These are phyloP conservation scores for Acanthaster planci DNA, from an alignment of 35 echinoderm and acorn worm species.

Conservation along the genomic window DNA sequence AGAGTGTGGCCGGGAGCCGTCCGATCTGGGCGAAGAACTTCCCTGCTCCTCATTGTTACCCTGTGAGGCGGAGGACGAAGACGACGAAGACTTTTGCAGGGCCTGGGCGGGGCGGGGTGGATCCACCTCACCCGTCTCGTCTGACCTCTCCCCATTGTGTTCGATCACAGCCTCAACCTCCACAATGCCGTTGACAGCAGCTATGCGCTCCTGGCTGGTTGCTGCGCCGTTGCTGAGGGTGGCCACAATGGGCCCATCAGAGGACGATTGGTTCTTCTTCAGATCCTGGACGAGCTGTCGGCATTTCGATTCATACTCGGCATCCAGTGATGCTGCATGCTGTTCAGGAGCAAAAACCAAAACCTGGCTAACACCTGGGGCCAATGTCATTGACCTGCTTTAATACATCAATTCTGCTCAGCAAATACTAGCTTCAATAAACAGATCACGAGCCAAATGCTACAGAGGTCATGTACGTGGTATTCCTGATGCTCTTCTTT, in stretches of 20 bases:
- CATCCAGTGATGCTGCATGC: slow-evolving; percentile 31
- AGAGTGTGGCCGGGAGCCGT: neutral
- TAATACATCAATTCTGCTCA: too few species aligned
- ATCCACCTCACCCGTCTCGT: slow-evolving; percentile 3
- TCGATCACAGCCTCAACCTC: neutral
- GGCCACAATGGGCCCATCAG: neutral
- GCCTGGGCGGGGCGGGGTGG: neutral
- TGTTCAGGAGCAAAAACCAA: slow-evolving; percentile 2
- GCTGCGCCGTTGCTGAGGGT: neutral
- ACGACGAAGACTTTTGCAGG: neutral
- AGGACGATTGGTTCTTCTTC: slow-evolving; percentile 29
- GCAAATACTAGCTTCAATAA: too few species aligned
- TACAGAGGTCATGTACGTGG: too few species aligned
- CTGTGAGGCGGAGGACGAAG: neutral
- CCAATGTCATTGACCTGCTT: neutral
- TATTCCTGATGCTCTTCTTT: too few species aligned
- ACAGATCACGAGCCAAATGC: too few species aligned
- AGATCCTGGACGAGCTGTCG: slow-evolving; percentile 39
- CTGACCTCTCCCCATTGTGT: neutral
- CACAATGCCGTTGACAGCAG: neutral
- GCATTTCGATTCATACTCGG: slow-evolving; percentile 46
- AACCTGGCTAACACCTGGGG: neutral
- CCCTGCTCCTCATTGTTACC: neutral
- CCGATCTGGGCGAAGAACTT: neutral
- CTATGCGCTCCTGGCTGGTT: neutral